A percentile compares a stretch with the other conserved stretches of the same genome.
phyloP scores from a whole-genome alignment of 2,888 invertebrate species.

The Polyommatus icarus region DNA sequence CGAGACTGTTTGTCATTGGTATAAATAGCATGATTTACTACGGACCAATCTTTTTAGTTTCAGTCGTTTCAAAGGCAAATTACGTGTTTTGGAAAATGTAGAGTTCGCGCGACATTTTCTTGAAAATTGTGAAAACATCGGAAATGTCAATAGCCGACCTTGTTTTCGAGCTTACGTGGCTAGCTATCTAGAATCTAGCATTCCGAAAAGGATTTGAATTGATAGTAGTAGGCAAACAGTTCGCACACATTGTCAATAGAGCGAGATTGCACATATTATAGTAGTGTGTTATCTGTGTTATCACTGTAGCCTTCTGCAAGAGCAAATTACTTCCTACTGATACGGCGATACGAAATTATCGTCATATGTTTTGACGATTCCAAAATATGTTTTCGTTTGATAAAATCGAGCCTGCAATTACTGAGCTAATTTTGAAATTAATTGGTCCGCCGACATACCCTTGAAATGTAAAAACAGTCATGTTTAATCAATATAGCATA shows the following conservation, averaged over 20 bases:
- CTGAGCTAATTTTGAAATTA: background rate
- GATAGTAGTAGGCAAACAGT: background rate
- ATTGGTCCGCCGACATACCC: background rate
- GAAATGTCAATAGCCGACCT: slow-evolving; percentile 13
- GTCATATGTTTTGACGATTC: slow-evolving; percentile 40
- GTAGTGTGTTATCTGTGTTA: too few species aligned
- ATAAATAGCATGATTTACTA: slow-evolving; percentile 10
- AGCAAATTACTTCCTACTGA: slow-evolving; percentile 75
- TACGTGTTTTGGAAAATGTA: background rate
- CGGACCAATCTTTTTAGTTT: background rate
- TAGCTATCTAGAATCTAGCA: background rate
- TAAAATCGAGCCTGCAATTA: slow-evolving; percentile 6
- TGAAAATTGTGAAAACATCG: background rate
- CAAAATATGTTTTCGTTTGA: slow-evolving; percentile 27
- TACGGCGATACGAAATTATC: slow-evolving; percentile 53
- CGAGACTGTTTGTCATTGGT: background rate
- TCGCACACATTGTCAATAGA: slow-evolving; percentile 15
- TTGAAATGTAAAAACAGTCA: background rate
- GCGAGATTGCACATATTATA: slow-evolving; percentile 33
- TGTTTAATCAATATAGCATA: background rate
- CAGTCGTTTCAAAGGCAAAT: background rate
- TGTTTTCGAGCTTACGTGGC: background rate
- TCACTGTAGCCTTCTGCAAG: slow-evolving; percentile 71
- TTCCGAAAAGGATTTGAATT: background rate
- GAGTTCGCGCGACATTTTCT: background rate